Conservation (phyloP, 30 jellyfish, hydroid and myxozoan species). For the Aurelia sp. region DNA sequence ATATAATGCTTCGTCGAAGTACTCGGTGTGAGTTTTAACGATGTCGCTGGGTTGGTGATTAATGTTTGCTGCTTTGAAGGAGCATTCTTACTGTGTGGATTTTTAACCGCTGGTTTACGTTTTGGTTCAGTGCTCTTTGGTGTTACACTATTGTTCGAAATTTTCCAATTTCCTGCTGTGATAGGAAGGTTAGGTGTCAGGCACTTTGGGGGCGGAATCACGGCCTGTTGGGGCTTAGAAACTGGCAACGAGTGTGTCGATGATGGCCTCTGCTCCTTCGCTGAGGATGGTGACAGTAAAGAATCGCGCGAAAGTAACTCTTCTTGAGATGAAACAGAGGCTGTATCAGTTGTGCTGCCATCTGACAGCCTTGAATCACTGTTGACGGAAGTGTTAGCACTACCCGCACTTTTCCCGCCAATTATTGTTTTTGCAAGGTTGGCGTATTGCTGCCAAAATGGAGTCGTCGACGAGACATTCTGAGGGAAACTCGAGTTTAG, state of each 20-base stretch:
- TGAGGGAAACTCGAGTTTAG: constrained; percentile 63
- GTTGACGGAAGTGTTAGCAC: not conserved
- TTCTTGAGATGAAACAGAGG: constrained; percentile 68
- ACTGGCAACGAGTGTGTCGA: constrained; percentile 29
- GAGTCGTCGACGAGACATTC: constrained; percentile 61
- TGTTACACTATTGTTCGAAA: not conserved
- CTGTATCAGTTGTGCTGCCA: constrained; percentile 61
- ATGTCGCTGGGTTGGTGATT: not conserved
- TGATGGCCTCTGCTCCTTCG: constrained; percentile 30
- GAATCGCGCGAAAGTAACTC: constrained; percentile 4
- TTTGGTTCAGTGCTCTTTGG: not conserved
- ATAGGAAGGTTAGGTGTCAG: not conserved
- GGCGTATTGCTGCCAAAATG: constrained; percentile 76
- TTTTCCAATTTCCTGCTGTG: not conserved
- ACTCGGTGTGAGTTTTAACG: not conserved
- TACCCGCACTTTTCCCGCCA: constrained; percentile 2
- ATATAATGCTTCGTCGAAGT: constrained; percentile 31
- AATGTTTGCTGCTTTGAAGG: not conserved
- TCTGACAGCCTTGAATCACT: constrained; percentile 34
- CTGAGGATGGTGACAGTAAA: constrained; percentile 17
- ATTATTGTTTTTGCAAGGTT: constrained; percentile 53
- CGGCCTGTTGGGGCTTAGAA: not conserved
- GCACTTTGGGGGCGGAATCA: not conserved
- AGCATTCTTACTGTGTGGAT: not conserved
- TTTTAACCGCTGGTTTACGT: not conserved